phyloP scores from a whole-genome alignment of 2,888 invertebrate genomes.

The Nipponacmea schrenckii region DNA sequence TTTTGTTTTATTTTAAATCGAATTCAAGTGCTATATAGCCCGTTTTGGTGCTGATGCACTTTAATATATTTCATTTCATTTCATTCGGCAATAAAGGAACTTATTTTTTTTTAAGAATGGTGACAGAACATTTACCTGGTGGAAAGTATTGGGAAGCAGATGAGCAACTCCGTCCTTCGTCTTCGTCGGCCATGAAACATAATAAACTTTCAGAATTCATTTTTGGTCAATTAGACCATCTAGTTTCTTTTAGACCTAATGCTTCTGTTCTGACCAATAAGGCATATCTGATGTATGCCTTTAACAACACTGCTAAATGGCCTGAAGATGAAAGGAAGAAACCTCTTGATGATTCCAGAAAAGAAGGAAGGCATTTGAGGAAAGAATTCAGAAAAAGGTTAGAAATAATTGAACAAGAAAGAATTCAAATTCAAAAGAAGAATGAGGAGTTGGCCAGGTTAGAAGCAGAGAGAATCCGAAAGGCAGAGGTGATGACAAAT shows the following conservation, averaged over 20 bases:
- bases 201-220: slow-evolving; percentile 21
- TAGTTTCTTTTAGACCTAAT: slow-evolving; percentile 17
- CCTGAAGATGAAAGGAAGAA: neutral
- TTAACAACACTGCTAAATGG: slow-evolving; percentile 20
- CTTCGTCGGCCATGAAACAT: slow-evolving; percentile 10
- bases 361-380: neutral
- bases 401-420: slow-evolving; percentile 13
- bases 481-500: no score
- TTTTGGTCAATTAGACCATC: slow-evolving; percentile 18
- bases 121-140: slow-evolving; percentile 24
- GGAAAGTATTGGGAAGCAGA: slow-evolving; percentile 22
- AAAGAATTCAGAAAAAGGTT: slow-evolving; percentile 17
- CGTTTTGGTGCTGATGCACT: no score
- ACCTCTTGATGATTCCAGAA: slow-evolving; percentile 12
- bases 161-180: slow-evolving; percentile 11
- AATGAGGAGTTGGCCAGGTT: slow-evolving; percentile 17
- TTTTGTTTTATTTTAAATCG: no score
- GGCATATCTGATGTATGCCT: slow-evolving; percentile 14
- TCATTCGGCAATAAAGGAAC: slow-evolving; percentile 15
- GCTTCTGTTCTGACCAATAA: slow-evolving; percentile 21
- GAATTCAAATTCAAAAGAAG: slow-evolving; percentile 7
- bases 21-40: no score
- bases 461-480: slow-evolving; percentile 13
- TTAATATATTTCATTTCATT: no score
- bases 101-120: slow-evolving; percentile 1